Conservation (phyloP, 2,113 vertebrate species). For the Galbula dea region DNA sequence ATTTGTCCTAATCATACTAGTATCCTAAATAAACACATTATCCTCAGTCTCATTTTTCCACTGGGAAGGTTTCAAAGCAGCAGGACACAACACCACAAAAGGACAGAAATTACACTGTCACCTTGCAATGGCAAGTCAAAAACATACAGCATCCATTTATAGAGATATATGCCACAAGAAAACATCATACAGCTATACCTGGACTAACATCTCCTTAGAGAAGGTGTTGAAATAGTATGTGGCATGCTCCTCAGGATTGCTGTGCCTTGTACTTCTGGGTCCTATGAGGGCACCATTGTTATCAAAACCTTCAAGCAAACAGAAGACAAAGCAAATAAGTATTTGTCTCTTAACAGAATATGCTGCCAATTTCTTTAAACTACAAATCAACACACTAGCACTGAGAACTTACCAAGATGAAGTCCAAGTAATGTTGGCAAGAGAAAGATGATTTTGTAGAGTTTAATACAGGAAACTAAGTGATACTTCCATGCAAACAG, state of each 20-base stretch:
- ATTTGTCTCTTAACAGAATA: not conserved
- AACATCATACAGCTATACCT: constrained; percentile 76
- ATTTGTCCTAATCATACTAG: not conserved
- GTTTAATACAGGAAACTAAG: constrained; percentile 73
- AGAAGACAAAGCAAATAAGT: constrained; percentile 56
- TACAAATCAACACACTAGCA: constrained; percentile 55
- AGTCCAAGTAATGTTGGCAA: constrained; percentile 81
- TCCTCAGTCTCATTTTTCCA: not conserved
- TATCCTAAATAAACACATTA: not conserved
- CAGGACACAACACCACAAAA: not conserved
- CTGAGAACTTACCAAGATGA: constrained; percentile 83
- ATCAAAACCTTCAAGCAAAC: constrained; percentile 87
- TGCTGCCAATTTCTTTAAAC: constrained; percentile 50
- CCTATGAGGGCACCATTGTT: constrained; percentile 92
- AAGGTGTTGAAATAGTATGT: constrained; percentile 95
- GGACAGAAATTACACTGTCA: not conserved
- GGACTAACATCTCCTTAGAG: constrained; percentile 95
- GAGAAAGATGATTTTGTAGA: constrained; percentile 76
- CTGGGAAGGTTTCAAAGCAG: not conserved
- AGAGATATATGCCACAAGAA: not conserved
- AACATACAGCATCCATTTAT: not conserved
- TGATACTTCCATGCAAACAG: not conserved
- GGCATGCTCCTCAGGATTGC: constrained; percentile 93
- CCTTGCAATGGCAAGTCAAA: not conserved
- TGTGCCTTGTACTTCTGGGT: constrained; percentile 92